These are phyloP conservation scores for Cyrtonyx montezumae DNA, from an alignment of 2,113 vertebrate genomes.

Conservation along the genomic window DNA sequence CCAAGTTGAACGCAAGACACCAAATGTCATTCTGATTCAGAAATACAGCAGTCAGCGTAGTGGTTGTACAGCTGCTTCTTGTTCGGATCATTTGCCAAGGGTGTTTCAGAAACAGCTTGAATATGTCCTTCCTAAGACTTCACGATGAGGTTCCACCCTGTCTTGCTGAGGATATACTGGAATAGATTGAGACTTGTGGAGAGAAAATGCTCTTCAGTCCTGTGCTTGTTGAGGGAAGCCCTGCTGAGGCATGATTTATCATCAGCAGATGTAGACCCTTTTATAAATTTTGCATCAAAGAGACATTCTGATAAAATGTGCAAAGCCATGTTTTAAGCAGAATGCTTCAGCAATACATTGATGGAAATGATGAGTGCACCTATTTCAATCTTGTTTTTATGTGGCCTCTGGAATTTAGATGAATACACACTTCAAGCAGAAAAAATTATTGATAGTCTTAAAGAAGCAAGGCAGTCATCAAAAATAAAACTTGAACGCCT, in stretches of 20 bases:
- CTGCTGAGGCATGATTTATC: not conserved
- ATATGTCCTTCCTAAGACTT: not conserved
- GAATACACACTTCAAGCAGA: not conserved
- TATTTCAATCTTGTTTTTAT: not conserved
- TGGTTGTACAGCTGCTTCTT: not conserved
- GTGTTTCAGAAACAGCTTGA: not conserved
- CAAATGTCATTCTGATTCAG: not conserved
- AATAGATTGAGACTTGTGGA: not conserved
- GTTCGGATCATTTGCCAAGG: not conserved
- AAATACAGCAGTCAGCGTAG: not conserved
- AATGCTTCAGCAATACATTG: not conserved
- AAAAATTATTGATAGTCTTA: not conserved
- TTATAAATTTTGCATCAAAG: not conserved
- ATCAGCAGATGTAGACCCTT: not conserved
- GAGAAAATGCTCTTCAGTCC: not conserved
- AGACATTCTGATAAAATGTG: not conserved
- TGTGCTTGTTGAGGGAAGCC: not conserved
- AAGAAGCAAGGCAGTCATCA: not conserved
- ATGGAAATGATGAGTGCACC: not conserved
- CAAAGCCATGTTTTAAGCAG: not conserved
- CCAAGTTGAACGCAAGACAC: not conserved
- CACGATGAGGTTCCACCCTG: not conserved
- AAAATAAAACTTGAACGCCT: not conserved
- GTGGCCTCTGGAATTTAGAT: not conserved
- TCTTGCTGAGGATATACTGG: not conserved